Evolutionary conservation across 2,797 vertebrate species (phyloP), one percentile per base, ranked within the genome.

Genomic region (Sebastes paucispinis): DNA sequence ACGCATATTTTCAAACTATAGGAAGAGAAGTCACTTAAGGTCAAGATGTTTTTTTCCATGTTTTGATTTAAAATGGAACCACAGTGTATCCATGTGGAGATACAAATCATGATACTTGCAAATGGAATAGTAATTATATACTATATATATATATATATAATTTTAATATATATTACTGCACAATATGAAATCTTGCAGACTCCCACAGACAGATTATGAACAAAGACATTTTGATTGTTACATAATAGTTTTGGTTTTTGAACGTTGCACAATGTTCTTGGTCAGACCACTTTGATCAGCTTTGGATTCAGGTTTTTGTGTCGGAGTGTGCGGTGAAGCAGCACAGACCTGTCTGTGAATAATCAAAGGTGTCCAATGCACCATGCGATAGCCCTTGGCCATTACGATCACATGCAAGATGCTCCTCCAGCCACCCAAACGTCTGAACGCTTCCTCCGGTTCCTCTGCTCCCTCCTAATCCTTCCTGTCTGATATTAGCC

Each of bases 401-500:
- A 77, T 77, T 79, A 82, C 71, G 34, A 79, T 83, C 81, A 73
- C 72, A 82, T 81, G 73, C 55, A 58, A 59, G 80, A 77, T 60
- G 74, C 69, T 78, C 67, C 78, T 69, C 75, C 62, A 83, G 67
- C 80, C 71, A 75, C 79, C 75, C 69, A 82, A 50, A 80, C 73
- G 59, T 80, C 25, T 77, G 70, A 83, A 82, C n/a, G n/a, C 77
- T 85, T 89, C 91, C 85, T 86, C 58, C 7, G n/a, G 77, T 87
- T 80, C 85, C 74, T 68, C 81, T 80, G 55, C 73, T 73, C 59
- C 54, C 73, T 32, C 36, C 57, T 84, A 90, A 82, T 79, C 89
- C 85, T 84, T 90, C 88, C 83, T 84, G n/a, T 89, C 80, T 89
- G 57, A 85, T 88, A 86, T 90, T 70, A 87, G 83, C 82, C 75